Evolutionary conservation across 2,888 invertebrate genomes (phyloP), one percentile per base, ranked within the genome.

Genomic region (Caenorhabditis japonica): DNA sequence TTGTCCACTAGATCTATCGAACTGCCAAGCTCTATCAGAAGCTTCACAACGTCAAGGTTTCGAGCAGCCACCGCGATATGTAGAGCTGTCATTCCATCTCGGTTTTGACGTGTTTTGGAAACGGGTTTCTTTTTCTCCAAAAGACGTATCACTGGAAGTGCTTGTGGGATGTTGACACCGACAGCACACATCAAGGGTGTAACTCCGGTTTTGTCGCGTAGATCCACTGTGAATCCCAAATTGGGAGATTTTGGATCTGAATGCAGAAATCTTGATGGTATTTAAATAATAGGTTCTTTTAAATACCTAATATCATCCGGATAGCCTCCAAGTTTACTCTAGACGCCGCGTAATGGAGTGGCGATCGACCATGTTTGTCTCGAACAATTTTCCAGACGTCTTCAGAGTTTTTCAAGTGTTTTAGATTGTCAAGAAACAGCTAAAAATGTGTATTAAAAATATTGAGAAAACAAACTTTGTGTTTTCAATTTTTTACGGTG

Each of bases 121-220:
- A 64, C 64, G 1, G 75, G 69, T 19, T 75, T 75, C 44, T 64
- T 79, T 25, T 47, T 59, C 12, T 69, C 78, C 15, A 85, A 59
- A 7, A 81, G 66, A 4, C 75, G 66, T 12, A 83, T 76, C 4
- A 84, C 82, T 8, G 78, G 76, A 5, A 76, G 60, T 3, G 82
- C 82, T 55, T 80, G 80, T 3, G 80, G 78, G 1, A 79, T 56
- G 13, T 61, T 60, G 1, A 80, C 76, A 15, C 81, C 80, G 1
- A 77, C 83, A 2, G 86, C 84, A 68, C 81, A 84, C 82, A 86
- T 85, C 25, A 86, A 60, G 0, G 86, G 86, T 8, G 80, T 86
- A 23, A 81, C 66, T 7, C 77, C 79, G 38, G 70, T 74, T 4
- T 53, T 64, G 69, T 86, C 86, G 19, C 76, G 74, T 52, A 83